Evolutionary conservation across 2,888 invertebrate species (phyloP).

Genomic region (Drosophila meridiana): DNA sequence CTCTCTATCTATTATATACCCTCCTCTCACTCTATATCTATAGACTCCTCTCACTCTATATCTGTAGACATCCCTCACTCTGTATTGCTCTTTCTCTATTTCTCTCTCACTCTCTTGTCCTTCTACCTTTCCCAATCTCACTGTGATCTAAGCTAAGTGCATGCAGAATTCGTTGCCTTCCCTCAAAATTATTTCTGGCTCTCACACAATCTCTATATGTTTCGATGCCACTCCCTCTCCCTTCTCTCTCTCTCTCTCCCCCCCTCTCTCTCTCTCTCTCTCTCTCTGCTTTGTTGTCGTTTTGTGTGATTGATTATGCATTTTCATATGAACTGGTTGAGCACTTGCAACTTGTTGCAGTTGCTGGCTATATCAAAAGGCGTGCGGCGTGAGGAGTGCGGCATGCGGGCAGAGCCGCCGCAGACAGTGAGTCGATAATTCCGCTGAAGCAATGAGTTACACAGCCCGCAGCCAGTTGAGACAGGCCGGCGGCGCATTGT

Average conservation of each 20-base stretch:
- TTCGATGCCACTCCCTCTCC: neutral
- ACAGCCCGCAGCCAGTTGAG: conserved; percentile 63
- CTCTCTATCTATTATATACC: too few relatives aligned
- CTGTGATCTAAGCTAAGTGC: conserved; percentile 15
- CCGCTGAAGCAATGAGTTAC: conserved; percentile 57
- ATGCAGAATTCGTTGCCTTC: conserved; percentile 34
- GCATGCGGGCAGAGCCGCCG: conserved; percentile 61
- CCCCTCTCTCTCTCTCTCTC: neutral
- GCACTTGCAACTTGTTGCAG: conserved; percentile 42
- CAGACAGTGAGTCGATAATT: conserved; percentile 39
- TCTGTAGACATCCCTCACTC: too few relatives aligned
- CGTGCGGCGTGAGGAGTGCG: conserved; percentile 51
- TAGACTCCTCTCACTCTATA: neutral
- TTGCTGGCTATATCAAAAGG: neutral
- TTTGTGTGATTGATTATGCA: conserved; percentile 76
- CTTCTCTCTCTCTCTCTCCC: neutral
- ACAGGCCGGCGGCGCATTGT: conserved; percentile 66
- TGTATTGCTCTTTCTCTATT: neutral
- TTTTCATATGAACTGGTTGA: conserved; percentile 77
- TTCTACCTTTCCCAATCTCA: neutral
- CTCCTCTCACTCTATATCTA: too few relatives aligned
- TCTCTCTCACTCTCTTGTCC: neutral
- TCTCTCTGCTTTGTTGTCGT: conserved; percentile 46
- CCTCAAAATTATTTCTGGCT: neutral
- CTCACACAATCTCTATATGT: conserved; percentile 2